Evolutionary conservation across 1,140 invertebrate genomes (phyloP).

Genomic region (Asobara japonica): DNA sequence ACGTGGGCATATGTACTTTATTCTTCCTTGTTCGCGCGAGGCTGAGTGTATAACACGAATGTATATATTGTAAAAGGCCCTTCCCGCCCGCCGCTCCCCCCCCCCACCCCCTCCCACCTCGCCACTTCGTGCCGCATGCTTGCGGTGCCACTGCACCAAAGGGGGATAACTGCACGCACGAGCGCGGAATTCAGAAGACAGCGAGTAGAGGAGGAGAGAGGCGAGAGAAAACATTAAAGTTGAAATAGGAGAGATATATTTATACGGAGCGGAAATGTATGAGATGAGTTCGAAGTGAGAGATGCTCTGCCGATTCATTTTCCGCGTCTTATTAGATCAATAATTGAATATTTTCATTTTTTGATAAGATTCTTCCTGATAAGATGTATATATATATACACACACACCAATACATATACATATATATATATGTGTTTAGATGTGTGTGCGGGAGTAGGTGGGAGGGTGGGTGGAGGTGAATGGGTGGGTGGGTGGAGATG

Average conservation of each 20-base stretch:
- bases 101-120: neutral
- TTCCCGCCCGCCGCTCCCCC: neutral
- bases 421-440: too few species aligned
- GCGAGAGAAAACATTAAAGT: slow-evolving; percentile 21
- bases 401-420: too few species aligned
- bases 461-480: too few species aligned
- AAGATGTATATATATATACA: too few species aligned
- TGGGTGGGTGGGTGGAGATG: too few species aligned
- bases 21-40: slow-evolving; percentile 16
- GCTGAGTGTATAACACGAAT: slow-evolving; percentile 9
- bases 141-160: slow-evolving; percentile 29
- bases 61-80: slow-evolving; percentile 17
- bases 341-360: neutral
- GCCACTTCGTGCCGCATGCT: slow-evolving; percentile 19
- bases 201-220: neutral
- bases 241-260: slow-evolving; percentile 14
- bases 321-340: neutral
- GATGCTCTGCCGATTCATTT: neutral
- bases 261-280: neutral
- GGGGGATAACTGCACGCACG: slow-evolving; percentile 37
- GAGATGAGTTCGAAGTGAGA: slow-evolving; percentile 2
- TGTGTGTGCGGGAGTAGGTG: too few species aligned
- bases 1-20: slow-evolving; percentile 16
- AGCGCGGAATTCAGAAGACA: slow-evolving; percentile 42
- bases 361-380: too few species aligned